Evolutionary conservation across 2,113 vertebrate species (phyloP), one percentile per base, ranked within the genome.

Genomic region (Prietella phreatophila): DNA sequence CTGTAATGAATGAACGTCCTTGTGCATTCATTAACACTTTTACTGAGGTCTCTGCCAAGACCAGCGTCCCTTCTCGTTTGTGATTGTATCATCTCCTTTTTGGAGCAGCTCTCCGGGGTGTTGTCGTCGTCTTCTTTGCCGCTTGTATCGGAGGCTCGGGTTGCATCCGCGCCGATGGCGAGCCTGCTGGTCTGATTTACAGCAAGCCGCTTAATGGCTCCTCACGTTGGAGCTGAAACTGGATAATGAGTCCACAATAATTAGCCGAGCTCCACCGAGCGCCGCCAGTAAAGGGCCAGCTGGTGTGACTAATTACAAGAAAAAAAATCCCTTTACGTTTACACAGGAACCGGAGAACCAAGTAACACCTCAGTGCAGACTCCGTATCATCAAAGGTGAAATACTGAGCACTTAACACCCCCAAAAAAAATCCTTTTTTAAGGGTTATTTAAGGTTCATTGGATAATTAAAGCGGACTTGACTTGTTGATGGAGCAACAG

Each of bases 251-350:
- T 86, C 86, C 79, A 80, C 90, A 78, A 87, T 91, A 91, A 92
- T 92, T 92, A 92, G 93, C 85, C n/a, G 71, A 90, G 90, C 88
- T 91, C 84, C 83, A 85, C 63, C 86, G 90, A 90, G 79, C 89
- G 56, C 76, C 75, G 79, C 88, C 88, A 89, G 88, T 92, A 89
- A 92, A 92, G 89, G 89, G 86, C 91, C 91, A 92, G 92, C 88
- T 92, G 92, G 89, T 90, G 88, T 87, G 87, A 87, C 89, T 91
- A 91, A 93, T 92, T 90, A 91, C 89, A 86, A 90, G 85, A 89
- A 89, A 83, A 80, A 47, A 47, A 42, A 42, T 30, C 15, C 63
- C 86, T 73, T 81, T 86, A 91, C 80, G 82, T 50, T 50, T 89
- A 58, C 85, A 85, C 47, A 83, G 83, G 88, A 90, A 90, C 88